Evolutionary conservation across 2,113 vertebrate species (phyloP).

Genomic region (Chrysemys picta): DNA sequence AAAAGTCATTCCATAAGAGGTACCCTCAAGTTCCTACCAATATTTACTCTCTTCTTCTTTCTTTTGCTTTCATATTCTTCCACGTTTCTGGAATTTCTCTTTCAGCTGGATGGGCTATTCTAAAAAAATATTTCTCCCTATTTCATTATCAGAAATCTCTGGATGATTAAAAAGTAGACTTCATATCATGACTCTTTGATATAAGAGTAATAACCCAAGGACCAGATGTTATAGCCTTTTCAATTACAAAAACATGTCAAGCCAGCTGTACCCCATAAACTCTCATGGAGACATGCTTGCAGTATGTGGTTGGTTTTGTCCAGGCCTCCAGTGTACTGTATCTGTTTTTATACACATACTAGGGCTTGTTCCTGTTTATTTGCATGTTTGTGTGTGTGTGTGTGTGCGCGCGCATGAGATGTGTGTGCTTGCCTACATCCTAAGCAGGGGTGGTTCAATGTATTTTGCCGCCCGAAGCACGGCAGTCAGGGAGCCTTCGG

Average conservation of each 20-base stretch:
- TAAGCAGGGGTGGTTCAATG: not conserved
- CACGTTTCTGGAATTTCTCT: slow-evolving; percentile 20
- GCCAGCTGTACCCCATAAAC: slow-evolving; percentile 78
- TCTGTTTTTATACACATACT: slow-evolving; percentile 56
- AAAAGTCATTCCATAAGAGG: not conserved
- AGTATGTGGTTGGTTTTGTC: slow-evolving; percentile 75
- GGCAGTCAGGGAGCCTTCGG: too few relatives aligned
- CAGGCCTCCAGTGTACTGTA: slow-evolving; percentile 39
- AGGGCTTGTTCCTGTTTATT: slow-evolving; percentile 53
- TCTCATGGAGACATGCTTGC: slow-evolving; percentile 74
- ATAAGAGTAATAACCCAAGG: slow-evolving; percentile 74
- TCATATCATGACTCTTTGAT: slow-evolving; percentile 31
- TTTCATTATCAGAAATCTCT: slow-evolving; percentile 59
- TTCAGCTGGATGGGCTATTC: slow-evolving; percentile 31
- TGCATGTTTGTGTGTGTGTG: not conserved
- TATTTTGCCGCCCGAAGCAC: too few relatives aligned
- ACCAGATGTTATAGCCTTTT: slow-evolving; percentile 77
- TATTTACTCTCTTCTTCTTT: not conserved
- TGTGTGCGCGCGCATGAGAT: not conserved
- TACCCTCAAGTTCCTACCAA: not conserved
- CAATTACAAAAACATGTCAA: slow-evolving; percentile 75
- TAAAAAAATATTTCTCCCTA: slow-evolving; percentile 45
- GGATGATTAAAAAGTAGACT: slow-evolving; percentile 72
- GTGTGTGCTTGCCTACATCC: not conserved
- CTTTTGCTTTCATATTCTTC: not conserved